Percentiles rank a stretch among this genome's conserved stretches.
These are phyloP conservation scores for Sisor rabdophorus DNA, from an alignment of 2,113 vertebrate species.

Conservation along the genomic window DNA sequence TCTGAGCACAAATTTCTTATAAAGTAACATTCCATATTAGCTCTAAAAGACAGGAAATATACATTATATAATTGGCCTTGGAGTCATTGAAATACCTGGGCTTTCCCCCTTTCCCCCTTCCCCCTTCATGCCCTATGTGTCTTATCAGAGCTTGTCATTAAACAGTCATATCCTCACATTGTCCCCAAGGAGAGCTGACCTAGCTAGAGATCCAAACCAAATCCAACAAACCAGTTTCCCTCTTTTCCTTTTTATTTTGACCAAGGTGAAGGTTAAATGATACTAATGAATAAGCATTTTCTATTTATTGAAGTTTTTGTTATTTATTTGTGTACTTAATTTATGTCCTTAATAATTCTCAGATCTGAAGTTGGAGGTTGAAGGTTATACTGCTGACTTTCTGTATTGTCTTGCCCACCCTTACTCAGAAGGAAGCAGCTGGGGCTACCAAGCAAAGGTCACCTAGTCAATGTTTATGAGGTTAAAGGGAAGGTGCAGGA, in stretches of 20 bases:
- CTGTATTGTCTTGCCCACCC: constrained; percentile 3
- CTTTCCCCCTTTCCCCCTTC: constrained; percentile 9
- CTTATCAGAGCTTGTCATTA: constrained; percentile 68
- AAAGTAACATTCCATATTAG: background rate
- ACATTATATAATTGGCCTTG: background rate
- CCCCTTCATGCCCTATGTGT: constrained; percentile 17
- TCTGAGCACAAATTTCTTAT: background rate
- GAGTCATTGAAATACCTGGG: background rate
- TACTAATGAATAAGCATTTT: constrained; percentile 37
- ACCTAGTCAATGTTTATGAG: constrained; percentile 38
- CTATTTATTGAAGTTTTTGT: constrained; percentile 24
- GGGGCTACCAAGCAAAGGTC: constrained; percentile 53
- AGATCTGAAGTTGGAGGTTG: constrained; percentile 6
- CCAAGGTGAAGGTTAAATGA: constrained; percentile 36
- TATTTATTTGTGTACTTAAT: background rate
- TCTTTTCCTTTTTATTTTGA: constrained; percentile 31
- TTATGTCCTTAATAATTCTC: constrained; percentile 15
- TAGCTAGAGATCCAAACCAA: constrained; percentile 52
- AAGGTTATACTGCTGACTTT: constrained; percentile 25
- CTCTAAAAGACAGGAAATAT: background rate
- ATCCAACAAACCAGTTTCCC: constrained; percentile 23
- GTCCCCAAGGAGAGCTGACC: constrained; percentile 68
- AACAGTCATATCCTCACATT: constrained; percentile 74
- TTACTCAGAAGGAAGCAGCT: constrained; percentile 55
- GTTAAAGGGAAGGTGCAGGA: constrained; percentile 41